A percentile compares a stretch with the other conserved stretches of the same genome.
Conservation (phyloP, 1,140 invertebrate genomes). For the Helicoverpa armigera region DNA sequence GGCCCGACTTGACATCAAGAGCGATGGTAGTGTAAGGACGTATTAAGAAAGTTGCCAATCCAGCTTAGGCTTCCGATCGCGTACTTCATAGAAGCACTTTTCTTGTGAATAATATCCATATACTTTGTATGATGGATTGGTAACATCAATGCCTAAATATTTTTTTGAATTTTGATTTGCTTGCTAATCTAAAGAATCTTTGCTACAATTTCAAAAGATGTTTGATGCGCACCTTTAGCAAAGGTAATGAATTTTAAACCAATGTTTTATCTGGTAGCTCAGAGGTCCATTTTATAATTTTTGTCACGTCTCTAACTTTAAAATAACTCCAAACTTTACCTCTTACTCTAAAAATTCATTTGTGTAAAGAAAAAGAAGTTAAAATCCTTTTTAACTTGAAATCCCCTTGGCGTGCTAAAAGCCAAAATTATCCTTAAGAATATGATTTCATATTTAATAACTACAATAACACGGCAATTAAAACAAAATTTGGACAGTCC, state of each 20-base stretch:
- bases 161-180: constrained; percentile 47
- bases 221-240: constrained; percentile 48
- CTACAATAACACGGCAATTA: constrained; percentile 17
- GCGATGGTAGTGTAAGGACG: constrained; percentile 38
- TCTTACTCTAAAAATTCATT: constrained; percentile 27
- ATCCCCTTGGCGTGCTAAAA: neutral
- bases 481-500: constrained; percentile 22
- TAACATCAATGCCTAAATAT: constrained; percentile 60
- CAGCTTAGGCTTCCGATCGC: constrained; percentile 58
- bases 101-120: constrained; percentile 61
- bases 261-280: constrained; percentile 30
- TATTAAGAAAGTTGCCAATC: constrained; percentile 73
- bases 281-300: constrained; percentile 31
- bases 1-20: constrained; percentile 7
- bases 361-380: constrained; percentile 27
- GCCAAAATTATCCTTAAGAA: constrained; percentile 6
- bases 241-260: too few relatives aligned
- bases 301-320: constrained; percentile 40
- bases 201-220: constrained; percentile 54
- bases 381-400: constrained; percentile 8
- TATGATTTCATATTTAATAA: neutral
- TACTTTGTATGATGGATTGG: constrained; percentile 64
- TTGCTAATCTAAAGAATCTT: neutral
- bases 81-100: constrained; percentile 71
- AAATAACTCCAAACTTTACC: constrained; percentile 22